These are phyloP conservation scores for Acheta domesticus DNA, from an alignment of 2,888 invertebrate species.

Conservation along the genomic window DNA sequence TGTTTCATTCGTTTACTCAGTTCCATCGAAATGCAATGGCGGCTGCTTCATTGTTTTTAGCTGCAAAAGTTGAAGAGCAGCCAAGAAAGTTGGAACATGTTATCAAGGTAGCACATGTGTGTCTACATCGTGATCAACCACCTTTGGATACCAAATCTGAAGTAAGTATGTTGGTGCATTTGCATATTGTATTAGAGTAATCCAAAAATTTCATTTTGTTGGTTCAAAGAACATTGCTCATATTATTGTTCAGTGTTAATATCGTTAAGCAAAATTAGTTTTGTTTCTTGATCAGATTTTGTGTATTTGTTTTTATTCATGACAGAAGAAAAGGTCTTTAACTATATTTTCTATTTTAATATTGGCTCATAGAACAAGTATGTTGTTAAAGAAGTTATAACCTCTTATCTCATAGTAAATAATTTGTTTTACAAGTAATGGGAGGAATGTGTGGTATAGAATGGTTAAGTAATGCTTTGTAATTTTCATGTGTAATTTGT, in stretches of 20 bases:
- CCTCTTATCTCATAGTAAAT: too few relatives aligned
- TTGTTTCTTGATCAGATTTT: conserved; percentile 23
- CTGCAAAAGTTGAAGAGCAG: conserved; percentile 98
- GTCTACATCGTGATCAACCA: conserved; percentile 63
- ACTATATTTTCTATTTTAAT: too few relatives aligned
- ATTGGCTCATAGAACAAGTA: too few relatives aligned
- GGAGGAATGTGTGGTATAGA: too few relatives aligned
- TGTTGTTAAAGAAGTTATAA: too few relatives aligned
- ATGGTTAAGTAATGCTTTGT: too few relatives aligned
- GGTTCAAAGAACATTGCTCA: not conserved
- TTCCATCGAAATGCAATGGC: conserved; percentile 94
- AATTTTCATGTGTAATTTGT: too few relatives aligned
- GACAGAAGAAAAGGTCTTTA: too few relatives aligned
- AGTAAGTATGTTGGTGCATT: conserved; percentile 52
- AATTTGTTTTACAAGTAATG: too few relatives aligned
- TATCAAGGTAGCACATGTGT: conserved; percentile 86
- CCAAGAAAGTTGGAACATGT: conserved; percentile 97
- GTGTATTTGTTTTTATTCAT: not conserved
- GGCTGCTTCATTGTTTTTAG: conserved; percentile 90
- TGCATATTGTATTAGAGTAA: not conserved
- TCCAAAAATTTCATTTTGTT: too few relatives aligned
- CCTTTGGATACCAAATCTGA: conserved; percentile 71
- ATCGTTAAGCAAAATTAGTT: conserved; percentile 23
- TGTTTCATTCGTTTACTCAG: conserved; percentile 94
- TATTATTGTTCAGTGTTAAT: not conserved